These are phyloP conservation scores for Dinomys branickii DNA, from an alignment of 2,113 vertebrate species.

Conservation along the genomic window DNA sequence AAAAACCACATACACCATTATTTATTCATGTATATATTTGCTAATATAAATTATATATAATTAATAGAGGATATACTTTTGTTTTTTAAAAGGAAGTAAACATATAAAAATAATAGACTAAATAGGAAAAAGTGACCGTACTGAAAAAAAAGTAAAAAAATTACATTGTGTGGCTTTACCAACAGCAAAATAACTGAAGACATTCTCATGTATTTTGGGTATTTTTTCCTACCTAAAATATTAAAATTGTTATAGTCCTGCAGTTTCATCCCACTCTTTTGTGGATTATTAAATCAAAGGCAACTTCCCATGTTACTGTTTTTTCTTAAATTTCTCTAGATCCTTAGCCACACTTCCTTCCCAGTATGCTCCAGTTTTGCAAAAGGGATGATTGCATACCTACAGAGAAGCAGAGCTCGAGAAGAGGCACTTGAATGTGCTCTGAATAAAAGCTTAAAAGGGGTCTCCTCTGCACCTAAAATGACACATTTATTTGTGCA, in stretches of 20 bases:
- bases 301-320: not conserved
- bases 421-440: not conserved
- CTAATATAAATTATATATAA: not conserved
- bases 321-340: not conserved
- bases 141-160: not conserved
- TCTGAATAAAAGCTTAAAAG: slow-evolving; percentile 11
- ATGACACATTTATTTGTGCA: not conserved
- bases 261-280: not conserved
- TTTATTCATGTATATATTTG: not conserved
- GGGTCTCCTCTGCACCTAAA: not conserved
- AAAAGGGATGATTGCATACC: not conserved
- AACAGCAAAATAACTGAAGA: not conserved
- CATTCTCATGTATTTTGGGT: not conserved
- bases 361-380: not conserved
- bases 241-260: not conserved
- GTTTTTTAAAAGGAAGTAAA: not conserved
- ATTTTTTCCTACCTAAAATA: not conserved
- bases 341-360: not conserved
- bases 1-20: not conserved
- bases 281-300: not conserved
- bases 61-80: not conserved
- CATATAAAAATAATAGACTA: not conserved
- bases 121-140: not conserved
- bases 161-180: not conserved
- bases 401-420: not conserved